These are phyloP conservation scores for Hylyphantes graminicola DNA, from an alignment of 1,140 invertebrate species.

Conservation along the genomic window DNA sequence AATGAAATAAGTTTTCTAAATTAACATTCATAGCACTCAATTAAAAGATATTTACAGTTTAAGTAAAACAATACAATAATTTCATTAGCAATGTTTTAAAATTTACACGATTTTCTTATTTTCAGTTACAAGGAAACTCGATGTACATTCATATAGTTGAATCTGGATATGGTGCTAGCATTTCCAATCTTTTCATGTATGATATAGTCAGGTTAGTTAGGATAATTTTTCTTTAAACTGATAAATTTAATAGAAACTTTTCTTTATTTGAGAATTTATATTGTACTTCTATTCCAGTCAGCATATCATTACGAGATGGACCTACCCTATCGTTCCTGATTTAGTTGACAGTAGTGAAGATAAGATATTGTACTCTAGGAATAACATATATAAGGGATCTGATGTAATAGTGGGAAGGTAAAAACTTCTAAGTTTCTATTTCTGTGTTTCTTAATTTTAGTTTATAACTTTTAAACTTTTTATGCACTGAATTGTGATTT, in stretches of 20 bases:
- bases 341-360: constrained; percentile 69
- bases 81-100: no score
- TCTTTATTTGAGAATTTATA: not conserved
- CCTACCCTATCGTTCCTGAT: constrained; percentile 81
- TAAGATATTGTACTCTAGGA: constrained; percentile 73
- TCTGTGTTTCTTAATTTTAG: no score
- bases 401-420: constrained; percentile 75
- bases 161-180: constrained; percentile 80
- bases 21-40: no score
- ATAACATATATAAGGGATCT: constrained; percentile 76
- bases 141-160: constrained; percentile 83
- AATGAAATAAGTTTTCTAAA: no score
- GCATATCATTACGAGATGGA: constrained; percentile 83
- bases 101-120: constrained; percentile 22
- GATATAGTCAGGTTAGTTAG: constrained; percentile 73
- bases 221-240: not conserved
- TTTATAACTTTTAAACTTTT: no score
- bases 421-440: no score
- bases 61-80: no score
- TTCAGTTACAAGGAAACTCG: constrained; percentile 81
- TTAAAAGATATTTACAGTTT: no score
- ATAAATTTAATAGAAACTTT: not conserved
- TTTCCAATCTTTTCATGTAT: constrained; percentile 86
- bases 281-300: constrained; percentile 70
- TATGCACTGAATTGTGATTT: no score